Conservation (phyloP, 2,888 invertebrate genomes). For the Microdon myrmicae region DNA sequence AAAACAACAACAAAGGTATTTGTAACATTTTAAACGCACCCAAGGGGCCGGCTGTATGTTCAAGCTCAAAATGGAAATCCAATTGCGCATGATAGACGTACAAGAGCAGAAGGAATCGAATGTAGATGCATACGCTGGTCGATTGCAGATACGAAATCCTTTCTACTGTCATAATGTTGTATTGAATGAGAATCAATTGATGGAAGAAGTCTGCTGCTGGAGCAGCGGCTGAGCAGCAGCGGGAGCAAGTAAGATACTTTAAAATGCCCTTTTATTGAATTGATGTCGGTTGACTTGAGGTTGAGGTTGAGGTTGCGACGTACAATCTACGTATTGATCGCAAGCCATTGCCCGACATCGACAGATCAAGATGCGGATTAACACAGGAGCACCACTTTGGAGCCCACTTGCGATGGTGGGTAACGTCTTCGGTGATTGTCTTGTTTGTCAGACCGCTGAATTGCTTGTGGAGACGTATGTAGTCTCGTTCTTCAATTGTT, state of each 20-base stretch:
- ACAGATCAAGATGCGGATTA: too few relatives aligned
- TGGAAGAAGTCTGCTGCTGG: conserved; percentile 6
- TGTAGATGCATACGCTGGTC: background rate
- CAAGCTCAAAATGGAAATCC: conserved; percentile 47
- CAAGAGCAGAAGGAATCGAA: conserved; percentile 26
- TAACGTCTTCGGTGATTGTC: conserved; percentile 34
- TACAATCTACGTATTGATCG: conserved; percentile 11
- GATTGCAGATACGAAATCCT: conserved; percentile 30
- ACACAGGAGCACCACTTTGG: conserved; percentile 19
- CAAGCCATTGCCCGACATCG: conserved; percentile 8
- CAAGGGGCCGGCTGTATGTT: conserved; percentile 40
- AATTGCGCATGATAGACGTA: conserved; percentile 48
- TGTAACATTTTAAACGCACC: conserved; percentile 51
- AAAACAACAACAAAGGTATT: conserved; percentile 27
- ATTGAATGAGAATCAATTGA: conserved; percentile 51
- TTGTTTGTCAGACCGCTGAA: conserved; percentile 48
- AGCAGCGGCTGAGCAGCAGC: conserved; percentile 9
- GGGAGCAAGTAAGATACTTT: conserved; percentile 43
- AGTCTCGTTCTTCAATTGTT: conserved; percentile 28
- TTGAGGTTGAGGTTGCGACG: conserved; percentile 27
- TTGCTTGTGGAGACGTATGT: conserved; percentile 35
- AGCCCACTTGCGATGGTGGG: conserved; percentile 26
- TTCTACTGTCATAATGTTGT: conserved; percentile 50
- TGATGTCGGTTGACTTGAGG: conserved; percentile 35
- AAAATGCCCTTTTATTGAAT: conserved; percentile 51